Conservation (phyloP, 2,888 invertebrate species). For the Trachelus troglodyta region DNA sequence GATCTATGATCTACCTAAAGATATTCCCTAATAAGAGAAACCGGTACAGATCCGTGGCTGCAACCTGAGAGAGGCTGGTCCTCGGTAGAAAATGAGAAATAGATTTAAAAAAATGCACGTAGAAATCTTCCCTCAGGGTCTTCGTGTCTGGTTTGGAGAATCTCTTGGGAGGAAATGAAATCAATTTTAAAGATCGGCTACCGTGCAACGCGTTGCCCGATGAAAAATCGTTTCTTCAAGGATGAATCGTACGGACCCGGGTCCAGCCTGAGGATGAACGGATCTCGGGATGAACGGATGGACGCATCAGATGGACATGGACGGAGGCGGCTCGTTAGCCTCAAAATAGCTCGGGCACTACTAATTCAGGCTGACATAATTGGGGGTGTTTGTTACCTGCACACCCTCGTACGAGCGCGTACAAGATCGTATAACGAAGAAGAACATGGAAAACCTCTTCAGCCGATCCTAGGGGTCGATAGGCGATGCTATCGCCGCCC, state of each 20-base stretch:
- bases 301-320: conserved; percentile 12
- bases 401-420: conserved; percentile 63
- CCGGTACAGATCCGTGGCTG: no score
- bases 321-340: conserved; percentile 53
- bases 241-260: no score
- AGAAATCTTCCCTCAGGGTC: no score
- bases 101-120: no score
- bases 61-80: no score
- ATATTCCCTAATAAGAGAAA: no score
- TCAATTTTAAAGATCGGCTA: conserved; percentile 32
- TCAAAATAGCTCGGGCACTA: conserved; percentile 61
- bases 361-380: conserved; percentile 66
- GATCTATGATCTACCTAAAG: no score
- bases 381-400: conserved; percentile 66
- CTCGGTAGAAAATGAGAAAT: no score
- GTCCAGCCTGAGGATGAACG: background rate
- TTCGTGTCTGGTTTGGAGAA: no score
- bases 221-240: conserved; percentile 42
- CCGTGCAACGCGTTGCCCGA: conserved; percentile 31
- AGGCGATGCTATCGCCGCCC: conserved; percentile 63
- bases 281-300: conserved; percentile 9
- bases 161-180: conserved; percentile 15
- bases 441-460: conserved; percentile 66
- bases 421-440: conserved; percentile 57
- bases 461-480: conserved; percentile 62